Conservation (phyloP, 2,113 vertebrate species). For the Brienomyrus longianalis region DNA sequence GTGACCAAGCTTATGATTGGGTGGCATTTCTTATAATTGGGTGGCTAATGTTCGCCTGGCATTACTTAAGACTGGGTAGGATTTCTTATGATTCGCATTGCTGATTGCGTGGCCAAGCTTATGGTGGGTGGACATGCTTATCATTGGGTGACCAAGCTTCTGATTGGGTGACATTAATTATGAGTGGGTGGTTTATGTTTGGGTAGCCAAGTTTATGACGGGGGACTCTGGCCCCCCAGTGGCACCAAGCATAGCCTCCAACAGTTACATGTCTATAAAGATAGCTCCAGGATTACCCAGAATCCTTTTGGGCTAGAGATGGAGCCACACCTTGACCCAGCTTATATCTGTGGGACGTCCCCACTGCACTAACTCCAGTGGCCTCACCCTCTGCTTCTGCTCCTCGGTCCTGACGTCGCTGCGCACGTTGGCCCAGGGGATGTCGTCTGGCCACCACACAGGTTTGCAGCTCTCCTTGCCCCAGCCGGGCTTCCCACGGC, state of each 20-base stretch:
- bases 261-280: neutral
- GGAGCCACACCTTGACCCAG: neutral
- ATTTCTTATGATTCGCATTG: too few species aligned
- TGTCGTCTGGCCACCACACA: conserved; percentile 96
- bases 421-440: conserved; percentile 95
- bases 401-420: conserved; percentile 95
- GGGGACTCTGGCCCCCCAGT: neutral
- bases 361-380: neutral
- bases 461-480: conserved; percentile 98
- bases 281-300: neutral
- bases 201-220: neutral
- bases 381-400: conserved; percentile 84
- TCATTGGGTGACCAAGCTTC: too few species aligned
- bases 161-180: neutral
- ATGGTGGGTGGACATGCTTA: too few species aligned
- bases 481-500: conserved; percentile 95
- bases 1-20: too few species aligned
- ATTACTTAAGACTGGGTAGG: too few species aligned
- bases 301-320: neutral
- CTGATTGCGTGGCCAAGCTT: too few species aligned
- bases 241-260: neutral
- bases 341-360: neutral
- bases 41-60: too few species aligned
- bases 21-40: too few species aligned
- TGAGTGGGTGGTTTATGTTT: neutral